Base-by-base conservation (phyloP, 2,113 vertebrate genomes). In the Erpornis zantholeuca region DNA sequence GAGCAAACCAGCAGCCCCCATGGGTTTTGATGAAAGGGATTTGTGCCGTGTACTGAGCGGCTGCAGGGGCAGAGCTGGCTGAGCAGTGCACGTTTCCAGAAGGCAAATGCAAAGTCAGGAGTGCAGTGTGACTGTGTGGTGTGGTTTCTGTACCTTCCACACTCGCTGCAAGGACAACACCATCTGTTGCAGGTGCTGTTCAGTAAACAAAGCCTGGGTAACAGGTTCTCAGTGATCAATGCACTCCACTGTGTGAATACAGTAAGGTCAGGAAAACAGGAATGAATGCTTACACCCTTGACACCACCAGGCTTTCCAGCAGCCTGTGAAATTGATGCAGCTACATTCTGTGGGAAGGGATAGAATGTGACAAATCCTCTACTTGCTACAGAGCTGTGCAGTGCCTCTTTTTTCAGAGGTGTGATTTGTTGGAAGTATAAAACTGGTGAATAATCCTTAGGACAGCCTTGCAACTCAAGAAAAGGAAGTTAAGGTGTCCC, bases 161-260 rank as follows among this genome's bases (percentile, higher is more conserved):
- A 6, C 38, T 21, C 9, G 7, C 56, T 75, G 59, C 28, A 91
- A 63, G 54, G 63, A 56, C 54, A 88, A 28, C 50, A 4, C 40
- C 61, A 10, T 23, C 61, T 82, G 80, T 21, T 76, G 77, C 53
- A 87, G 65, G 59, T 68, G 23, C 79, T 86, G 68, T 40, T 94
- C 93, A 33, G 66, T 66, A 85, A 93, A 91, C 86, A 95, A 84
- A 93, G 71, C 80, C 86, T 56, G 71, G 44, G 77, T 80, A 68
- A 73, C 95, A 56, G 47, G 44, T 45, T 66, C 40, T 52, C 19
- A 27, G 47, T 29, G 78, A 89, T 82, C 45, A 78, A 15, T 14
- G 4, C n/a, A 6, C 77, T 60, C 52, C 54, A 31, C 50, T 29
- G 53, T 35, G 80, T 65, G 72, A 60, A 54, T 10, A 13, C 42